Evolutionary conservation across 2,888 invertebrate species (phyloP).

Genomic region (Scaptomyza reducta): DNA sequence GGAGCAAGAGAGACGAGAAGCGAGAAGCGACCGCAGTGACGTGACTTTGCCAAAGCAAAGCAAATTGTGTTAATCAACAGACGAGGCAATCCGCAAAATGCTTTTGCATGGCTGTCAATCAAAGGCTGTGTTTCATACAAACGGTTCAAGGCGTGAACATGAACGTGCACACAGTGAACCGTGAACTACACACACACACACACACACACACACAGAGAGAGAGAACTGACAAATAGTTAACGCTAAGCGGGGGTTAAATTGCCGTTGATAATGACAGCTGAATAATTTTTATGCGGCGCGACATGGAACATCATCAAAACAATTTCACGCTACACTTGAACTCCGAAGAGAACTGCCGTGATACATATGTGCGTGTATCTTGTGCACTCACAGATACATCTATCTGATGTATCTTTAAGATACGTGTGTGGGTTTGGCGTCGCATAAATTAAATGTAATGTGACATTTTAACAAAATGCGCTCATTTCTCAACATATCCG

Average conservation of each 20-base stretch:
- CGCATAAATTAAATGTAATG: constrained; percentile 83
- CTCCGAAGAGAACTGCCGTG: constrained; percentile 28
- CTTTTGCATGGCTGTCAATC: constrained; percentile 66
- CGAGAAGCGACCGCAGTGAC: constrained; percentile 28
- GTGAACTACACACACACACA: constrained; percentile 4
- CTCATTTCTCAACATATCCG: constrained; percentile 82
- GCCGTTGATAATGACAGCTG: constrained; percentile 62
- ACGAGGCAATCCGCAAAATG: constrained; percentile 48
- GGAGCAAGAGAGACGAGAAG: not conserved
- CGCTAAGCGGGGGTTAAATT: constrained; percentile 60
- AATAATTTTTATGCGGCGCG: constrained; percentile 55
- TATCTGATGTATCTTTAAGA: constrained; percentile 16
- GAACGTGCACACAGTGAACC: constrained; percentile 32
- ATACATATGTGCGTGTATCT: constrained; percentile 8
- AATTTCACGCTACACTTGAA: constrained; percentile 72
- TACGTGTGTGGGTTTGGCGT: constrained; percentile 45
- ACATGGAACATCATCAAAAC: constrained; percentile 63
- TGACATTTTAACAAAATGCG: constrained; percentile 83
- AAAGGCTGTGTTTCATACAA: constrained; percentile 24
- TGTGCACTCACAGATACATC: constrained; percentile 36
- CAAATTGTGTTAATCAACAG: constrained; percentile 65
- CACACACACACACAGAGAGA: not conserved
- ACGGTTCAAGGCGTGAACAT: constrained; percentile 46
- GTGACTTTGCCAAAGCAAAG: constrained; percentile 56
- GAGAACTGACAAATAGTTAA: constrained; percentile 57